Base-by-base conservation (phyloP, 2,888 invertebrate species). In the Andrena bicolor region DNA sequence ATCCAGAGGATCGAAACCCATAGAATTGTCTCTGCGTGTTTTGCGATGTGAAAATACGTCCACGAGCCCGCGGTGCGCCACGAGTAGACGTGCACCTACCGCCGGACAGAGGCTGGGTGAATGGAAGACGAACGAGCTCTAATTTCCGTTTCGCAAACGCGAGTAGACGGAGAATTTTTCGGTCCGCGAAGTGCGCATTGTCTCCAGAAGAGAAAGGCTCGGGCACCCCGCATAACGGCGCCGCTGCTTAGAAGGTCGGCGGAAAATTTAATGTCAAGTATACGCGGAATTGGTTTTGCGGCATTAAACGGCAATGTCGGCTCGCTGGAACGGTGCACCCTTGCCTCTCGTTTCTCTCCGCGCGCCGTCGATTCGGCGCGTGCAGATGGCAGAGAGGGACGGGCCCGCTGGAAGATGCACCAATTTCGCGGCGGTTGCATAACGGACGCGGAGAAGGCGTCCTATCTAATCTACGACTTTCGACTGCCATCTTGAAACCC, bases 201-300 rank as follows among this genome's bases (percentile, higher is more conserved):
- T 92, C 87, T 92, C 88, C 71, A 87, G 87, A 91, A 92, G 92
- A 93, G 92, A 93, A 92, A 93, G 93, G 92, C 90, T 84, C 69
- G 30, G 73, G 73, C 76, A 82, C 80, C 74, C 71, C 81, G 74
- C 68, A 64, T 77, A 74, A 77, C 80, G 76, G 76, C 80, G 65
- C 76, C 23, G 84, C 74, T 63, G 81, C 78, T 87, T 91, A 89
- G 92, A 93, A 93, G 92, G 93, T 93, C 93, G 90, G 86, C 86
- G 88, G 89, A 92, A 89, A 90, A 92, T 93, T 92, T 93, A 93
- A 93, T 93, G 93, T 92, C 92, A 92, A 93, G 93, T 93, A 92
- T 93, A 93, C 84, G 84, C 90, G 89, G 92, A 91, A 91, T 92
- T 86, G 90, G 89, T 88, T 90, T 86, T 60, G 82, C 83, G 71